These are phyloP conservation scores for Odontocolon sp. DNA, from an alignment of 2,888 invertebrate genomes.

Conservation along the genomic window DNA sequence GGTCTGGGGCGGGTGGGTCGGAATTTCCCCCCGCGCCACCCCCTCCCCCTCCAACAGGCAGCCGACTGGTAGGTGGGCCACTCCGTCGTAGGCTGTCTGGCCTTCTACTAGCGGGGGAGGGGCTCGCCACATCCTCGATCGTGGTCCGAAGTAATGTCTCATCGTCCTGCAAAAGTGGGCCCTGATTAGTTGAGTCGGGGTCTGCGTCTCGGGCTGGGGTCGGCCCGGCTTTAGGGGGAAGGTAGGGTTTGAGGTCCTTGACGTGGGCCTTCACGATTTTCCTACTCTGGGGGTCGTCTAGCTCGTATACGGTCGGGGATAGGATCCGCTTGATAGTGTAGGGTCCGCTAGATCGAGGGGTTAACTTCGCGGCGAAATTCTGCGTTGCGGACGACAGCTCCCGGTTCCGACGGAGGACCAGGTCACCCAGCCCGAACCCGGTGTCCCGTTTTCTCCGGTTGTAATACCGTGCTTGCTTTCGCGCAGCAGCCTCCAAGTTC, in stretches of 20 bases:
- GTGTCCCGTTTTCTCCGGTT: slow-evolving; percentile 1
- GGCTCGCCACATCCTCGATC: too few species aligned
- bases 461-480: background rate
- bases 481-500: background rate
- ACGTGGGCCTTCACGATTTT: background rate
- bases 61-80: too few species aligned
- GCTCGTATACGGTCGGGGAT: background rate
- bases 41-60: too few species aligned
- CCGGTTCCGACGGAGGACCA: slow-evolving; percentile 7
- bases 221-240: background rate
- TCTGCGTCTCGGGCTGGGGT: background rate
- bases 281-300: background rate
- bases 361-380: slow-evolving; percentile 5
- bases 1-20: too few species aligned
- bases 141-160: too few species aligned
- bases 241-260: background rate
- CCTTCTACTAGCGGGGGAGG: too few species aligned
- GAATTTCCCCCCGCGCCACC: too few species aligned
- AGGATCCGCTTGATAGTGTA: background rate
- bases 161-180: too few species aligned
- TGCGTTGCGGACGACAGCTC: slow-evolving; percentile 17
- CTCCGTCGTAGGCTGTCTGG: too few species aligned
- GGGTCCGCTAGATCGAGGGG: slow-evolving; percentile 15
- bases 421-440: slow-evolving; percentile 3
- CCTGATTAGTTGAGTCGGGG: too few species aligned